Evolutionary conservation across 2,888 invertebrate species (phyloP), one percentile per base, ranked within the genome.

Genomic region (Athalia circularis): DNA sequence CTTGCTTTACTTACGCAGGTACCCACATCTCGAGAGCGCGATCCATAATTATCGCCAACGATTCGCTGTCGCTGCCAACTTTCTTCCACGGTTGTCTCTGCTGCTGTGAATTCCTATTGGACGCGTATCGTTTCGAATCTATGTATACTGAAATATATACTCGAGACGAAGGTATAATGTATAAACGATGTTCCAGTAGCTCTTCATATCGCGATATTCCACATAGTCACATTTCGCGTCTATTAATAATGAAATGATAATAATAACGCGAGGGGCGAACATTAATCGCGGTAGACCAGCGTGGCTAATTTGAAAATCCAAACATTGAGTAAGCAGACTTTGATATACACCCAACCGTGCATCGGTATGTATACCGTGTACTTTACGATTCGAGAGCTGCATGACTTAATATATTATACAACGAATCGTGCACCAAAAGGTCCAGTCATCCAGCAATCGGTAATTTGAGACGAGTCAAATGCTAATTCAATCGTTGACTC

Each of bases 1-100:
- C 70, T 70, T 57, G 70, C 61, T 77, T 77, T 70, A 70, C 77
- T 77, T 70, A 70, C 59, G 77, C 67, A 77, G 77, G 77, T 70
- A 77, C 77, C 68, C 67, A 67, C 62, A 77, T 70, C 62, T 62
- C 50, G 70, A 78, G 74, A 78, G 77, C 77, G 72, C 81, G 81
- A 83, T 83, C 82, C 81, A 83, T 82, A 81, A 83, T 83, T 83
- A 83, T 83, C 82, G 80, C 79, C 81, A 80, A 80, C 80, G 78
- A 72, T 77, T 77, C 70, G 65, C 75, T 78, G 80, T 82, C 82
- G 82, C 82, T 82, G 81, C 82, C 79, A 83, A 82, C 81, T 81
- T 83, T 82, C 81, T 82, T 79, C 78, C 77, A 79, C 50, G 7
- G 79, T 82, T 82, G 79, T 74, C 15, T 59, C 79, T 79, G 75